These are phyloP conservation scores for Diadumene lineata DNA, from an alignment of 92 coral and sea anemone species.

Conservation along the genomic window DNA sequence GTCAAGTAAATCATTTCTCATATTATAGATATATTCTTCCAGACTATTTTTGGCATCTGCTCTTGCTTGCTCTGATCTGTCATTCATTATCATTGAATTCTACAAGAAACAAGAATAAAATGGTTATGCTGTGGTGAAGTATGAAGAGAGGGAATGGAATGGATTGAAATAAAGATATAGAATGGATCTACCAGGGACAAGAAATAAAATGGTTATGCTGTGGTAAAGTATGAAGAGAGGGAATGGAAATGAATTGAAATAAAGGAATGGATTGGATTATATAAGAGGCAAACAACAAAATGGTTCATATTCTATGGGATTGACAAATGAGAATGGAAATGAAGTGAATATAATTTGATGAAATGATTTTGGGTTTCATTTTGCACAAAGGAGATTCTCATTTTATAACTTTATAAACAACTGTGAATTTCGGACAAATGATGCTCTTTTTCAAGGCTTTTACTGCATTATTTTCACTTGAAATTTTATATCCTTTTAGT, in stretches of 20 bases:
- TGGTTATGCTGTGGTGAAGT: constrained; percentile 4
- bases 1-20: constrained; percentile 65
- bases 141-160: not conserved
- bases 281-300: not conserved
- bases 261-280: not conserved
- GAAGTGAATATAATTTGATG: too few relatives aligned
- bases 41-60: constrained; percentile 85
- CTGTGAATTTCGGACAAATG: too few relatives aligned
- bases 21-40: constrained; percentile 86
- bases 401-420: too few relatives aligned
- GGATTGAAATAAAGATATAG: not conserved
- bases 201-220: not conserved
- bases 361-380: too few relatives aligned
- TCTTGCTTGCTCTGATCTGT: constrained; percentile 78
- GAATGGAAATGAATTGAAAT: not conserved
- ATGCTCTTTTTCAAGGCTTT: too few relatives aligned
- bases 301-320: too few relatives aligned
- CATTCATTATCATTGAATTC: constrained; percentile 85
- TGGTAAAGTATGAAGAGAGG: not conserved
- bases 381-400: too few relatives aligned
- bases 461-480: too few relatives aligned
- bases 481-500: too few relatives aligned
- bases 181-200: not conserved
- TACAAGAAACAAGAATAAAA: constrained; percentile 9
- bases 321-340: too few relatives aligned